Base-by-base conservation (phyloP, 2,113 vertebrate genomes). In the Uropsilus gracilis region DNA sequence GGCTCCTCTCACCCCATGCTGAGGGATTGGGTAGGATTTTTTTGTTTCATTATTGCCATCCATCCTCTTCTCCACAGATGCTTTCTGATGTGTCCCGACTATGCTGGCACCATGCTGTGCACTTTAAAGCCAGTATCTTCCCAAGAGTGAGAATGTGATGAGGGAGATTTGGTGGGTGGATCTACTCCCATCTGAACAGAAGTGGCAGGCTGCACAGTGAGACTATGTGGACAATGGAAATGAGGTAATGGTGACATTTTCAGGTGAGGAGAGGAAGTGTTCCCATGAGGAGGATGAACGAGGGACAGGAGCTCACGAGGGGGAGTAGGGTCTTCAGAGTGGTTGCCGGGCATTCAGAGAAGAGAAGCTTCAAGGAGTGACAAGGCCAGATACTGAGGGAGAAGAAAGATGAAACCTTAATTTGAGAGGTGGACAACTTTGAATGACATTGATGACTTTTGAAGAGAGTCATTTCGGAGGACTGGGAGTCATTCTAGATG, bases 251-350 rank as follows among this genome's bases (percentile, higher is more conserved):
- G 6, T 16, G 46, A 30, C 8, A 20, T 42, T 24, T 53, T 14
- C 64, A 59, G 17, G 39, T n/a, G 39, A 75, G n/a, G 26, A 48
- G 24, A 37, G 76, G 34, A 34, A 39, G 12, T 53, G 18, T 4
- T 0, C 0, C 48, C 32, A 2, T 13, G 42, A 42, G 75, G 46
- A 39, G 1, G 5, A 32, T 9, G 14, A n/a, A 24, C 2, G 34
- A 16, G 1, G 0, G 4, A 6, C 20, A 20, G 11, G 4, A n/a
- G 1, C n/a, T 13, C 39, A 8, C 3, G 14, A 26, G 32, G 18
- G 8, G 22, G 50, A 55, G 8, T 37, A 48, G 37, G 9, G 11
- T 17, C 17, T 2, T 20, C 20, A 22, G n/a, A 28, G 2, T 4
- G 5, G 46, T 32, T 1, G 2, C 4, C 39, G 32, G 48, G n/a